A percentile compares a stretch with the other conserved stretches of the same genome.
Conservation (phyloP, 1,140 invertebrate species). For the Brachionus sp. region DNA sequence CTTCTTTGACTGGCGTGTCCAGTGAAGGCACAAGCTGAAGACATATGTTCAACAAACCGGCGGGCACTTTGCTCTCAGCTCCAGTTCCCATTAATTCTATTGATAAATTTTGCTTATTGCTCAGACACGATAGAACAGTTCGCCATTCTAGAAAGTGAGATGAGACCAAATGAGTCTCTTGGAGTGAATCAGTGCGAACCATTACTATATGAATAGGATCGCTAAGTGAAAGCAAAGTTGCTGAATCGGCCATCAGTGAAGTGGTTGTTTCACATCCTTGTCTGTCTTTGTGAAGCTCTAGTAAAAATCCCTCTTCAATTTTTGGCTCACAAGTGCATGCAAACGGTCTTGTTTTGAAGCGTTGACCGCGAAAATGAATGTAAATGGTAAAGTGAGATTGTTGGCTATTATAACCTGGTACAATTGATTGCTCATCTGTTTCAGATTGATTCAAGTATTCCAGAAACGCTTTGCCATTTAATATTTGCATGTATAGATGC, state of each 20-base stretch:
- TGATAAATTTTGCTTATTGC: conserved; percentile 50
- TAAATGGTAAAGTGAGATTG: conserved; percentile 54
- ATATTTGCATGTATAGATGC: conserved; percentile 19
- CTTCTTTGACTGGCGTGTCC: neutral
- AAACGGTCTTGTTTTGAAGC: conserved; percentile 56
- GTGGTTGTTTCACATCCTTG: conserved; percentile 48
- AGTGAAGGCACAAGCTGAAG: conserved; percentile 55
- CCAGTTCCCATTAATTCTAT: conserved; percentile 57
- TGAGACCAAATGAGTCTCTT: conserved; percentile 56
- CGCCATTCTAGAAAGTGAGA: conserved; percentile 59
- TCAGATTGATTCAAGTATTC: conserved; percentile 42
- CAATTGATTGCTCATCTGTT: neutral
- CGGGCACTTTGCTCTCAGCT: conserved; percentile 55
- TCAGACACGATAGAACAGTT: conserved; percentile 51
- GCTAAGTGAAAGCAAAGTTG: conserved; percentile 54
- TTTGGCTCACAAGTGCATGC: conserved; percentile 58
- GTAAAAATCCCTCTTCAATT: conserved; percentile 57
- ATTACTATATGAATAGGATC: conserved; percentile 57
- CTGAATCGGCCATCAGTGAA: conserved; percentile 53
- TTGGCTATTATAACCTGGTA: neutral
- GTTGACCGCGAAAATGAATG: conserved; percentile 56
- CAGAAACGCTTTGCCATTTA: conserved; percentile 32
- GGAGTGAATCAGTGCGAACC: conserved; percentile 53
- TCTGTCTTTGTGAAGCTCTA: conserved; percentile 57
- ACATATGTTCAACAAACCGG: conserved; percentile 57